These are phyloP conservation scores for Tetheella fluctuosa DNA, from an alignment of 2,888 invertebrate genomes.

Conservation along the genomic window DNA sequence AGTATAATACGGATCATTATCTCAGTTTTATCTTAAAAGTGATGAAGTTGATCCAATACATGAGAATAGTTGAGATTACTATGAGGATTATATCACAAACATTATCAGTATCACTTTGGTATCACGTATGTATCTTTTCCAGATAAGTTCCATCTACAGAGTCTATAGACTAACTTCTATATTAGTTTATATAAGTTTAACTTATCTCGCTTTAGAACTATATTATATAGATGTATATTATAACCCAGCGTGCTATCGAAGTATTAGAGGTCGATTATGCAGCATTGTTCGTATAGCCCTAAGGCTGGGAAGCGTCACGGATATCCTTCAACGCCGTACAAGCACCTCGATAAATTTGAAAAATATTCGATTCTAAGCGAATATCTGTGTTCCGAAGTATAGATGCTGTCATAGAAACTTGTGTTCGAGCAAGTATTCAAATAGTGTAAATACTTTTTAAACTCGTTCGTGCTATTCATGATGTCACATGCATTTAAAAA, in stretches of 20 bases:
- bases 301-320: background rate
- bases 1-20: too few relatives aligned
- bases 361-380: slow-evolving; percentile 3
- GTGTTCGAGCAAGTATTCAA: background rate
- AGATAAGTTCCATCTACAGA: background rate
- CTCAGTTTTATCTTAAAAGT: slow-evolving; percentile 2
- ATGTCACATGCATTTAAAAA: background rate
- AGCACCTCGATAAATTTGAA: background rate
- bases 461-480: background rate
- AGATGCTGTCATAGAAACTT: background rate
- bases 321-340: background rate
- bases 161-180: background rate
- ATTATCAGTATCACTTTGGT: background rate
- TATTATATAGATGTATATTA: too few relatives aligned
- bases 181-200: background rate
- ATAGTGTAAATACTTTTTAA: background rate
- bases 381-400: slow-evolving; percentile 1
- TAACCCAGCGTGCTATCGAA: background rate
- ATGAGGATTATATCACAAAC: slow-evolving; percentile 1
- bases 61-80: slow-evolving; percentile 3
- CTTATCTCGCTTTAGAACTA: background rate
- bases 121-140: background rate
- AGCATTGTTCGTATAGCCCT: slow-evolving; percentile 16
- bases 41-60: slow-evolving; percentile 5
- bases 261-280: slow-evolving; percentile 18